Base-by-base conservation (phyloP, 2,113 vertebrate genomes). In the Phodopus roborovskii region DNA sequence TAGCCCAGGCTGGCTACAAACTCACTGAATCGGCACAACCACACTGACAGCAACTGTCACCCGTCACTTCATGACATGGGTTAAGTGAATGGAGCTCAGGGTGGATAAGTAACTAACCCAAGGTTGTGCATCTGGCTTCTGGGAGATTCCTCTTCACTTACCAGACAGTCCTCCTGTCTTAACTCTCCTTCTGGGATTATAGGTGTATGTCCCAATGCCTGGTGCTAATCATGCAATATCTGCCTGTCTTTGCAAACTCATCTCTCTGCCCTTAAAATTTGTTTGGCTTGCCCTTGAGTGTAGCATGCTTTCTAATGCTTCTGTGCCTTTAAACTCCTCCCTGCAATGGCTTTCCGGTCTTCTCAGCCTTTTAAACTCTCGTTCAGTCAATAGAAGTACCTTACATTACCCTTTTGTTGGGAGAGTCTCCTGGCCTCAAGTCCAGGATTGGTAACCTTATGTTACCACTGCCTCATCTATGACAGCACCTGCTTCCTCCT, bases 131-230 rank as follows among this genome's bases (percentile, higher is more conserved):
- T 70, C 56, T 83, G 45, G 30, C 45, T 78, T 13, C 62, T 33
- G 75, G 58, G 74, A 84, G 78, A 74, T 92, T 93, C 36, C 28
- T 70, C 39, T 94, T 89, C 73, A 75, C 81, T 92, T 92, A 50
- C 42, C 87, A 90, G 70, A 90, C 36, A 58, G 42, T 88, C 86
- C 68, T 58, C 53, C 5, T 71, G 48, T 53, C 86, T 88, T 73
- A 74, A 19, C 15, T 73, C 85, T 24, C 45, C 16, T 15, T 3
- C 24, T 73, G 24, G 24, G 24, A 58, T 56, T 88, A 88, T 24
- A 73, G 7, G 86, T 15, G 33, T 73, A 12, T 28, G 24, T 13
- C 68, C 24, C 33, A 68, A 26, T 10, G 33, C 36, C 85, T 39
- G 24, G 13, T 58, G 86, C 88, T 50, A 28, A 48, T 17, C 70